Evolutionary conservation across 2,113 vertebrate genomes (phyloP).

Genomic region (Menidia beryllina): DNA sequence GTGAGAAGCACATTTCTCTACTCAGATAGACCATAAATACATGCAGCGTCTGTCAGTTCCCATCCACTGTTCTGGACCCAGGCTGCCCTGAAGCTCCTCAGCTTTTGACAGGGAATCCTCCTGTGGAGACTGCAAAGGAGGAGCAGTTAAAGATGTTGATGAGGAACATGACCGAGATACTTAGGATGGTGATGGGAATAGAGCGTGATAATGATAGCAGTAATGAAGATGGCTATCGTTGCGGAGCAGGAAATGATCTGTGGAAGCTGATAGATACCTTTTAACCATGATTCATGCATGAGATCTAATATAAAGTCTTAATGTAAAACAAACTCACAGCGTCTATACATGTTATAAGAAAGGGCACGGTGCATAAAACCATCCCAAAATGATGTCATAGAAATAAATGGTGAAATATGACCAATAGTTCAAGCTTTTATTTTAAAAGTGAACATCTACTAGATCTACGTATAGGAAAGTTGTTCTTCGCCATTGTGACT

Average conservation of each 20-base stretch:
- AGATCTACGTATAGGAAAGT: not conserved
- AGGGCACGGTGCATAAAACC: not conserved
- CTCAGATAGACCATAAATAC: slow-evolving; percentile 78
- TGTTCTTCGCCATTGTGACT: not conserved
- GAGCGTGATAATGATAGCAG: slow-evolving; percentile 26
- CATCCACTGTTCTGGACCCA: slow-evolving; percentile 52
- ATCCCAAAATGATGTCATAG: not conserved
- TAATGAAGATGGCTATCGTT: slow-evolving; percentile 36
- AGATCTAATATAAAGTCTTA: slow-evolving; percentile 4
- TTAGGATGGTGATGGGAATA: slow-evolving; percentile 30
- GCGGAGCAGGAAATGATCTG: slow-evolving; percentile 30
- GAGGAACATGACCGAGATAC: slow-evolving; percentile 37
- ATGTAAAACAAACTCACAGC: not conserved
- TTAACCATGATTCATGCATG: slow-evolving; percentile 4
- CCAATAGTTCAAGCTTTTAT: not conserved
- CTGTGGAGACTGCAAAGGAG: slow-evolving; percentile 42
- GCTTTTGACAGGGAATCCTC: slow-evolving; percentile 63
- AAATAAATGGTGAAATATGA: not conserved
- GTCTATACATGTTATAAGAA: not conserved
- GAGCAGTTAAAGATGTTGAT: slow-evolving; percentile 50
- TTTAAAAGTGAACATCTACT: not conserved
- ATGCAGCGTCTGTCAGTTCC: slow-evolving; percentile 75
- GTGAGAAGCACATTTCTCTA: slow-evolving; percentile 69
- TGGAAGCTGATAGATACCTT: slow-evolving; percentile 26
- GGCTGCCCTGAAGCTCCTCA: slow-evolving; percentile 45